phyloP scores from a whole-genome alignment of 2,113 vertebrate species.

The Trichomycterus rosablanca region DNA sequence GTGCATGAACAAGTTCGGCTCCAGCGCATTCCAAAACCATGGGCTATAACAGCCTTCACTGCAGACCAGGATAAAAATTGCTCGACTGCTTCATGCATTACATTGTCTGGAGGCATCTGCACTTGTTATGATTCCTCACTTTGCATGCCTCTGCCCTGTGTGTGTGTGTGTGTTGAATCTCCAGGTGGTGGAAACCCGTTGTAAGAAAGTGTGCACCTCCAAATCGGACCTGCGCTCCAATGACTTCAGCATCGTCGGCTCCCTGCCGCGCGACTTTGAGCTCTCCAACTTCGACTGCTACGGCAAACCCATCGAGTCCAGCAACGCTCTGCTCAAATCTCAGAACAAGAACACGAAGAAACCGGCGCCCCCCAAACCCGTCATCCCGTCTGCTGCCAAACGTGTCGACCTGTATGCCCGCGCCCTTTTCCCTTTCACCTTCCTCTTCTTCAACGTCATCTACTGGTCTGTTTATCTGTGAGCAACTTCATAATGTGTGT shows the following conservation, averaged over 20 bases:
- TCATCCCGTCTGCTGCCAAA: conserved; percentile 95
- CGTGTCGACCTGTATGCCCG: conserved; percentile 90
- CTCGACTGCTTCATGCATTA: too few relatives aligned
- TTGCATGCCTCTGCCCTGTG: too few relatives aligned
- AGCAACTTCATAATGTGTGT: conserved; percentile 49
- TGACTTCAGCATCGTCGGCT: conserved; percentile 98
- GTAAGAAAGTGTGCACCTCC: conserved; percentile 97
- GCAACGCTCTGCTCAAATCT: conserved; percentile 75
- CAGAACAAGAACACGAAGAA: conserved; percentile 90
- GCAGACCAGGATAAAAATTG: too few relatives aligned
- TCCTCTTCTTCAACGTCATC: conserved; percentile 97
- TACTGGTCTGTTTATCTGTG: conserved; percentile 98
- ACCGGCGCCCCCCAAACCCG: conserved; percentile 87
- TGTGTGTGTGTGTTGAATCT: neutral
- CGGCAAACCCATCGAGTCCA: conserved; percentile 90
- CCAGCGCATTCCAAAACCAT: too few relatives aligned
- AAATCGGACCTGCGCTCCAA: conserved; percentile 96
- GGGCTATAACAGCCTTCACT: too few relatives aligned
- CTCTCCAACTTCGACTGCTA: conserved; percentile 99
- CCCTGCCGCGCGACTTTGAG: conserved; percentile 96
- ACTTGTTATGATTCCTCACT: too few relatives aligned
- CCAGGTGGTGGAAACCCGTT: conserved; percentile 92
- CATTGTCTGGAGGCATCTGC: too few relatives aligned
- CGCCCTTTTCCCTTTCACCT: conserved; percentile 93
- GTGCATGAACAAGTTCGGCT: too few relatives aligned